phyloP scores from a whole-genome alignment of 2,113 vertebrate genomes.

The Cinclus cinclus region DNA sequence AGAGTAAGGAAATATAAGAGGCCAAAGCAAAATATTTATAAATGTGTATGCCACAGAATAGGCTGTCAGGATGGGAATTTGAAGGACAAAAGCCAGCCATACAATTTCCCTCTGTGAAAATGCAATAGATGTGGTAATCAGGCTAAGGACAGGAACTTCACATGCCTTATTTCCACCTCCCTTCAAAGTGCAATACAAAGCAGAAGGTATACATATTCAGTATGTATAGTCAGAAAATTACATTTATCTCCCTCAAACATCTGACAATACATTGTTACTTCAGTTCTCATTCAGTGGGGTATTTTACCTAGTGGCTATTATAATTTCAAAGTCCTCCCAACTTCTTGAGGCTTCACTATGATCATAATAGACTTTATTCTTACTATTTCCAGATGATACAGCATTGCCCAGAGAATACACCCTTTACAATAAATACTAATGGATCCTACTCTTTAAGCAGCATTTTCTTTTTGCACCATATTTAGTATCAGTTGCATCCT shows the following conservation, averaged over 20 bases:
- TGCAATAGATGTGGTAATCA: neutral
- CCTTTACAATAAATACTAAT: neutral
- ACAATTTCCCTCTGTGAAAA: neutral
- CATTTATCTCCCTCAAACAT: neutral
- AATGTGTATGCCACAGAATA: neutral
- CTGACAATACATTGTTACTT: neutral
- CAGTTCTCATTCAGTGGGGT: neutral
- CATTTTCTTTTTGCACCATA: neutral
- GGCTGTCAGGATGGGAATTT: neutral
- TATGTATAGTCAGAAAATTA: neutral
- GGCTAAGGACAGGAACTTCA: neutral
- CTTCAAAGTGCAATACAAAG: neutral
- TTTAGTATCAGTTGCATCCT: neutral
- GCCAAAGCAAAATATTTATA: neutral
- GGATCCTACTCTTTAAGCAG: neutral
- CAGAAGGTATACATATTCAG: neutral
- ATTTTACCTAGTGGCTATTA: neutral
- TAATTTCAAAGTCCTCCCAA: neutral
- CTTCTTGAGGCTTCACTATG: neutral
- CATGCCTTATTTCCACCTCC: neutral
- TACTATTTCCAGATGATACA: neutral
- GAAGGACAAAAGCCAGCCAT: neutral
- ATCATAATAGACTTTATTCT: neutral
- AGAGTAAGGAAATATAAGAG: neutral
- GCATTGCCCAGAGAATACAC: neutral